Evolutionary conservation across 2,797 vertebrate species (phyloP).

Genomic region (Okamejei kenojei): DNA sequence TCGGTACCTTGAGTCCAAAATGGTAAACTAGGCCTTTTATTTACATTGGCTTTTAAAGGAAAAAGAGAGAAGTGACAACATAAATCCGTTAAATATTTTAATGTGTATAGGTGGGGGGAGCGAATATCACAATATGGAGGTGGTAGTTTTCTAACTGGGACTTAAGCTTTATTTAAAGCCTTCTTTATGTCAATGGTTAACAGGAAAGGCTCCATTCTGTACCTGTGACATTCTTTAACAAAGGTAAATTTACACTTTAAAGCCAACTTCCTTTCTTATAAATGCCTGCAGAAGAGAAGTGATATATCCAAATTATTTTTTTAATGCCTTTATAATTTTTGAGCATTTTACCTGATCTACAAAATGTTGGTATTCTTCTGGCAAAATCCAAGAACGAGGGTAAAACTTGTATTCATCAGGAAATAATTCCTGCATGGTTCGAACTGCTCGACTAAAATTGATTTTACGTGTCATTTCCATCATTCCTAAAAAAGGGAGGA

Average conservation of each 20-base stretch:
- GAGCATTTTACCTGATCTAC: conserved; percentile 66
- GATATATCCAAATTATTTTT: background rate
- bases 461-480: conserved; percentile 87
- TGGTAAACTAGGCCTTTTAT: background rate
- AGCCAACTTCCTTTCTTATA: background rate
- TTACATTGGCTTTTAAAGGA: background rate
- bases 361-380: conserved; percentile 83
- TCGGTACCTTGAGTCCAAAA: background rate
- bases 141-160: background rate
- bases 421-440: conserved; percentile 88
- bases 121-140: background rate
- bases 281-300: background rate
- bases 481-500: conserved; percentile 71
- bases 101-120: background rate
- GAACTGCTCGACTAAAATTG: conserved; percentile 83
- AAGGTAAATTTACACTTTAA: background rate
- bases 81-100: background rate
- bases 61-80: background rate
- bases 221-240: background rate
- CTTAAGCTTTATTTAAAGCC: background rate
- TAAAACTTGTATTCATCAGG: conserved; percentile 95
- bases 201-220: background rate
- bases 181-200: background rate
- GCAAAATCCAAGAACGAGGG: conserved; percentile 93
- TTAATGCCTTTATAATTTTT: background rate